Evolutionary conservation across 2,888 invertebrate genomes (phyloP).

Genomic region (Scaptomyza reducta): DNA sequence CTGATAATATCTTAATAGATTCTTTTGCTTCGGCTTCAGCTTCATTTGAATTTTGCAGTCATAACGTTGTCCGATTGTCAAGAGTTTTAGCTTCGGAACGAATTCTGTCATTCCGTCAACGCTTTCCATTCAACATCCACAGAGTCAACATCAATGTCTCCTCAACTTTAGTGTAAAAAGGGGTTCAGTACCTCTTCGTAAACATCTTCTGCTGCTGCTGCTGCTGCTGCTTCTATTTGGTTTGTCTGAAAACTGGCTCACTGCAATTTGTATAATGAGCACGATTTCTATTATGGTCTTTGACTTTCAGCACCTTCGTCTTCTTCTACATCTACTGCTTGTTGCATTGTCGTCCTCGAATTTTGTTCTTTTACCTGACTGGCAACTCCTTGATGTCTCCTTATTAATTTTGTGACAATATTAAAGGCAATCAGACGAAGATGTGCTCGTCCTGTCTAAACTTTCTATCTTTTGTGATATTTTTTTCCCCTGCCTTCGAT

Average conservation of each 20-base stretch:
- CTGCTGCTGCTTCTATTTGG: constrained; percentile 2
- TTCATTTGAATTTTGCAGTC: constrained; percentile 68
- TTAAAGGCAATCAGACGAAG: constrained; percentile 19
- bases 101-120: constrained; percentile 50
- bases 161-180: constrained; percentile 11
- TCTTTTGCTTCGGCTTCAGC: constrained; percentile 71
- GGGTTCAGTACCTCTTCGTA: constrained; percentile 9
- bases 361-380: constrained; percentile 15
- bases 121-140: constrained; percentile 30
- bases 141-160: constrained; percentile 33
- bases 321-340: not conserved
- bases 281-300: constrained; percentile 67
- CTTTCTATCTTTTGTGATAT: too few relatives aligned
- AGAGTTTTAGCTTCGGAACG: constrained; percentile 10
- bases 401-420: constrained; percentile 17
- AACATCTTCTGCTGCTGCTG: not conserved
- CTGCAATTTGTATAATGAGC: constrained; percentile 78
- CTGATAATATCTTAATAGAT: constrained; percentile 79
- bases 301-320: constrained; percentile 74
- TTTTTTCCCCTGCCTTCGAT: too few relatives aligned
- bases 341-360: not conserved
- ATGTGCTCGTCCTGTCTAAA: not conserved
- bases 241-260: constrained; percentile 30
- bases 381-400: not conserved
- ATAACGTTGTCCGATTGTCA: constrained; percentile 34